Evolutionary conservation across 1,140 invertebrate genomes (phyloP).

Genomic region (Meloidogyne exigua): DNA sequence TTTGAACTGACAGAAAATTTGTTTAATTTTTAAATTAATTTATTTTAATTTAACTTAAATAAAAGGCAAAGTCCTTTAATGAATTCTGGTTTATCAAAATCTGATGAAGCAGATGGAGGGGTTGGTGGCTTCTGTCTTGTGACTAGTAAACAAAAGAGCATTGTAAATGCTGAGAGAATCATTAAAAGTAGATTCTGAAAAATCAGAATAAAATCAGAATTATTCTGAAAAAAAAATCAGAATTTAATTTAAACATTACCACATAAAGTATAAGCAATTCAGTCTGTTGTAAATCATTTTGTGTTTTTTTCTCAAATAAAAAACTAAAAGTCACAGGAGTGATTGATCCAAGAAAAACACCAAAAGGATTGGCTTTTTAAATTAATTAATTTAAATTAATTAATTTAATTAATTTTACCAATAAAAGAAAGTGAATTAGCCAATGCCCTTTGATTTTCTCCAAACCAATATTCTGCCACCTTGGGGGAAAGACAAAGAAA

Average conservation of each 20-base stretch:
- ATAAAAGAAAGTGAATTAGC: conserved; percentile 59
- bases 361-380: conserved; percentile 57
- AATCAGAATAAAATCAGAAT: neutral
- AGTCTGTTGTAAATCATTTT: conserved; percentile 20
- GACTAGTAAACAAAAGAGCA: conserved; percentile 43
- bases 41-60: conserved; percentile 30
- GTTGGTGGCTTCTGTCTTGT: conserved; percentile 41
- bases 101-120: conserved; percentile 57
- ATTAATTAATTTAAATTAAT: conserved; percentile 26
- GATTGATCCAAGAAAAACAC: conserved; percentile 60
- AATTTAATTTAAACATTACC: conserved; percentile 29
- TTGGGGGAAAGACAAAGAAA: conserved; percentile 61
- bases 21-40: neutral
- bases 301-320: conserved; percentile 11
- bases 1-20: conserved; percentile 39
- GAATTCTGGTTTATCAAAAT: conserved; percentile 48
- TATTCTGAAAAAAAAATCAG: neutral
- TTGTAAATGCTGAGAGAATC: conserved; percentile 42
- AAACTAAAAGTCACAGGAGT: conserved; percentile 51
- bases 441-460: conserved; percentile 54
- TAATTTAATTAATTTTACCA: neutral
- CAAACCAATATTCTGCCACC: conserved; percentile 62
- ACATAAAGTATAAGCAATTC: conserved; percentile 39
- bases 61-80: conserved; percentile 47
- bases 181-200: conserved; percentile 48